Base-by-base conservation (phyloP, 2,113 vertebrate species). In the Ceyx margarethae region DNA sequence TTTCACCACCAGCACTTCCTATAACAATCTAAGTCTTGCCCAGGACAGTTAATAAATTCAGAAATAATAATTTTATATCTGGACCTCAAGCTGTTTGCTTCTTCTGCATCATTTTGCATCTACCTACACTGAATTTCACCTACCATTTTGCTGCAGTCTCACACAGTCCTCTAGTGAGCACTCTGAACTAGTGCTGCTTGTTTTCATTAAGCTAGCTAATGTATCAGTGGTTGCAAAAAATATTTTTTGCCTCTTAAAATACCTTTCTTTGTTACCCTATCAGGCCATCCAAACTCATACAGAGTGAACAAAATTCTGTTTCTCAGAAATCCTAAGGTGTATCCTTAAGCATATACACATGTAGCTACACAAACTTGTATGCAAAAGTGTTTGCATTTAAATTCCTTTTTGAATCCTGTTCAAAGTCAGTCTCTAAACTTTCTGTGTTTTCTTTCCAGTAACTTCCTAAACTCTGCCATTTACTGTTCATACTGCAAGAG, bases 381-480 rank as follows among this genome's bases (percentile, higher is more conserved):
- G 15, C 11, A 45, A 15, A 45, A 45, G 43, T 45, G 43, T 45
- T 45, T 45, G 43, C 43, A 45, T 45, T 45, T 45, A 45, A 15
- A 45, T 45, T 45, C 43, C 43, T 45, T 45, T 15, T 45, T 17
- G 17, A 29, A 50, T 69, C 35, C 37, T 81, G 20, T 17, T 85
- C 51, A 40, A 90, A 93, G 33, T 23, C 45, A 81, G 50, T 33
- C 50, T 69, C 45, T 82, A 57, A 90, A 77, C 21, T 68, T 79
- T 33, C 43, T n/a, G 29, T n/a, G 20, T 64, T 60, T 90, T 87
- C 68, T 87, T 93, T 87, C 67, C 92, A 94, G 57, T 83, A 80
- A 56, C 13, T 72, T 73, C 28, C 48, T 51, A 48, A 57, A 68
- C 64, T 80, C 56, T 85, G 74, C 15, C 64, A 62, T 58, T 87